Evolutionary conservation across 2,797 vertebrate genomes (phyloP).

Genomic region (Sebastes wilsoni): DNA sequence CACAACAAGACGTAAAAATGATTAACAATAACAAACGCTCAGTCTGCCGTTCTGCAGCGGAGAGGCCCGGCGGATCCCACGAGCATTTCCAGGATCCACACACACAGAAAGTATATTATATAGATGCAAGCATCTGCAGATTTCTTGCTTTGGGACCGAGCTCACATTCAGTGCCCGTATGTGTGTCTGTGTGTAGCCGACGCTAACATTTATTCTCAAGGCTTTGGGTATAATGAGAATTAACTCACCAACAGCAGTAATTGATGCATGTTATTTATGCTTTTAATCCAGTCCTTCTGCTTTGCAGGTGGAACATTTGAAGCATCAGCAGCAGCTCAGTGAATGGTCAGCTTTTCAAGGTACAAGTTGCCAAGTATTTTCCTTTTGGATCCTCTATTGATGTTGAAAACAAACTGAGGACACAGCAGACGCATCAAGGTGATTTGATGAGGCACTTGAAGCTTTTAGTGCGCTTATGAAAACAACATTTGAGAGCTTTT

Average conservation of each 20-base stretch:
- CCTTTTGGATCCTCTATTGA: conserved; percentile 17
- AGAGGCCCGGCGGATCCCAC: background rate
- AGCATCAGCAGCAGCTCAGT: conserved; percentile 21
- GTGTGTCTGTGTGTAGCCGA: conserved; percentile 1
- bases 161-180: background rate
- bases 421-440: background rate
- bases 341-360: conserved; percentile 24
- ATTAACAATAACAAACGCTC: conserved; percentile 25
- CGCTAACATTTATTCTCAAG: conserved; percentile 2
- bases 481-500: conserved; percentile 17
- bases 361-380: background rate
- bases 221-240: conserved; percentile 28
- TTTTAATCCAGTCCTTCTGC: conserved; percentile 42
- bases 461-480: conserved; percentile 11
- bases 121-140: conserved; percentile 16
- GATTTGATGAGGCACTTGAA: conserved; percentile 27
- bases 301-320: conserved; percentile 45
- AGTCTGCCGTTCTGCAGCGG: background rate
- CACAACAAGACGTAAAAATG: conserved; percentile 32
- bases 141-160: conserved; percentile 1
- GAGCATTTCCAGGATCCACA: conserved; percentile 12
- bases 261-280: conserved; percentile 48
- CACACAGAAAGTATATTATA: background rate
- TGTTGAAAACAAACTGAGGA: conserved; percentile 8
- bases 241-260: conserved; percentile 22